Evolutionary conservation across 2,888 invertebrate genomes (phyloP), one percentile per base, ranked within the genome.

Genomic region (Emesis furor): DNA sequence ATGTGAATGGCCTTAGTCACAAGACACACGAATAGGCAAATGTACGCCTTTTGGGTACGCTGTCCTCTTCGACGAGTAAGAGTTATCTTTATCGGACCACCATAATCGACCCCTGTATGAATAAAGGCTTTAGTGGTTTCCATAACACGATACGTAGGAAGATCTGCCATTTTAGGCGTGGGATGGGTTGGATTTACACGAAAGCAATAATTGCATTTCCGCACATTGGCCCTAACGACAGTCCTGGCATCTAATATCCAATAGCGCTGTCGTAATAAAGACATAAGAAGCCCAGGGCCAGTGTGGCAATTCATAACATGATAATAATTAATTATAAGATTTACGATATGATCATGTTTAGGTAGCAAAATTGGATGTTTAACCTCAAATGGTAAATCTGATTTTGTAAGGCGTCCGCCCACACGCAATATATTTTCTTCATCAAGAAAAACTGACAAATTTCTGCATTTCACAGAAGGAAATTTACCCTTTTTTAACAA

Each of bases 41-140:
- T 12, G n/a, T 72, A 83, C 0, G 73, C 67, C 12, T 82, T 82
- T 3, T 46, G 35, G 14, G 39, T 46, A 2, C 30, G 32, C 2
- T 62, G n/a, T 1, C 78, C 82, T 17, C 82, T 71, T 39, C 74
- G 8, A 8, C 59, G 42, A 17, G 5, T 7, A 32, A 73, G 67
- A 30, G 55, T 73, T 37, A 73, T 24, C 10, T 59, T 46, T 8
- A 73, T 39, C n/a, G 62, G 79, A 37, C 72, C 83, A n/a, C 74
- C 79, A 73, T 73, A 81, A 51, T 84, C 83, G 17, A 65, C 42
- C 3, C 79, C 75, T 2, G 78, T 80, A 32, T 78, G 78, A 30
- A 46, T 55, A 14, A 86, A 78, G 3, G 81, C 59, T 30, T 76
- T 77, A 39, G 7, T 5, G 14, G 51, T 72, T 75, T 55, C 79